phyloP scores from a whole-genome alignment of 2,797 vertebrate species.

The Onychomys torridus region DNA sequence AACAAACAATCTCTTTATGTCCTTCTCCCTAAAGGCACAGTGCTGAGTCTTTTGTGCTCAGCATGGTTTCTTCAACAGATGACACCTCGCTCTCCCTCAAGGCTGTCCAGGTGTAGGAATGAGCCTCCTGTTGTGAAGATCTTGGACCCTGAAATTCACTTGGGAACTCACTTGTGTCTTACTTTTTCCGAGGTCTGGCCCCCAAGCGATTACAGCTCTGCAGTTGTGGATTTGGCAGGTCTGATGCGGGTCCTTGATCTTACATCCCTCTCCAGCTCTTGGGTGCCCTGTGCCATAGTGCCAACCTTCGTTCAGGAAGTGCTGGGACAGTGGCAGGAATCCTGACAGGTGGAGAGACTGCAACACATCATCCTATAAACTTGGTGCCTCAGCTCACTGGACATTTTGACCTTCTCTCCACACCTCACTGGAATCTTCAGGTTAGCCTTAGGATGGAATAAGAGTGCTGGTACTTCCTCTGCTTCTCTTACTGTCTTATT shows the following conservation, averaged over 20 bases:
- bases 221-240: not conserved
- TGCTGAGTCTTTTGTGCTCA: not conserved
- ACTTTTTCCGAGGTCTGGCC: not conserved
- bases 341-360: too few relatives aligned
- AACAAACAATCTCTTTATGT: not conserved
- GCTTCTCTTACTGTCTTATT: not conserved
- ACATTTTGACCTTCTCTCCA: not conserved
- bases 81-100: not conserved
- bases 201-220: not conserved
- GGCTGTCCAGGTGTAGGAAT: not conserved
- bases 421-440: not conserved
- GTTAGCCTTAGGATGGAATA: not conserved
- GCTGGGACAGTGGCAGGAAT: not conserved
- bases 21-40: not conserved
- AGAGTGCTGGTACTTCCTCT: not conserved
- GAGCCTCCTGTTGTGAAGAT: not conserved
- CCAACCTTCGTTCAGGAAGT: not conserved
- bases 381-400: not conserved
- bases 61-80: not conserved
- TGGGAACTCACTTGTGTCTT: not conserved
- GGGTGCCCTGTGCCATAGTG: not conserved
- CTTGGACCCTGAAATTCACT: conserved; percentile 3
- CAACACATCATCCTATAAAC: not conserved
- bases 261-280: not conserved
- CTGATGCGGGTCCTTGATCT: not conserved